Evolutionary conservation across 2,888 invertebrate species (phyloP), one percentile per base, ranked within the genome.

Genomic region (Archips xylosteana): DNA sequence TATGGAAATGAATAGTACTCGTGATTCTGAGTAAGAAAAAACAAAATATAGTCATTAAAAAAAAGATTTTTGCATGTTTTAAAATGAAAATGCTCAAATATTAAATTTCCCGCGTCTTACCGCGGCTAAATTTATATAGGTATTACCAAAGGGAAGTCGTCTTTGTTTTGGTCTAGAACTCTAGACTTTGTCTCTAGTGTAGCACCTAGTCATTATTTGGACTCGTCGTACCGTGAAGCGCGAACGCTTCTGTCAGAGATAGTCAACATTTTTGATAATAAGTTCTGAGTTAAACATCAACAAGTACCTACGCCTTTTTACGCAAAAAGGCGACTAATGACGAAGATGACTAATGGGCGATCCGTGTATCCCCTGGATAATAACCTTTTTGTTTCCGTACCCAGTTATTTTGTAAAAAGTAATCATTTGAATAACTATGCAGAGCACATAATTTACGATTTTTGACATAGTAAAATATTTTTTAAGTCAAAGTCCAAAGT

Each of bases 191-290:
- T 54, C 54, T 23, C 23, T 54, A 34, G 47, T 34, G 57, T 65
- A 23, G 42, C 47, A 61, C 8, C 71, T 62, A 54, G 63, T 73
- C 73, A 68, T 73, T 73, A 73, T 73, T 73, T 73, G 73, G 47
- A 64, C 47, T 39, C 73, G 69, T 63, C 73, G 68, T 63, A 64
- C 63, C 73, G 73, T 57, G 68, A 69, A 68, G 63, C 49, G 54
- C 59, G 66, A 66, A 51, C 51, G 57, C 34, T 54, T 62, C 49
- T 23, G 67, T 23, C 63, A 51, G 63, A 47, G 63, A 36, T 51
- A 13, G 32, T 12, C 59, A 64, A 59, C 63, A 47, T 63, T 62
- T 63, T 63, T 8, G 3, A 3, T n/a, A n/a, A n/a, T n/a, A n/a
- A n/a, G 3, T 4, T 39, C 3, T 8, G 42, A 2, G 13, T 61